Base-by-base conservation (phyloP, 2,113 vertebrate genomes). In the Misgurnus anguillicaudatus region DNA sequence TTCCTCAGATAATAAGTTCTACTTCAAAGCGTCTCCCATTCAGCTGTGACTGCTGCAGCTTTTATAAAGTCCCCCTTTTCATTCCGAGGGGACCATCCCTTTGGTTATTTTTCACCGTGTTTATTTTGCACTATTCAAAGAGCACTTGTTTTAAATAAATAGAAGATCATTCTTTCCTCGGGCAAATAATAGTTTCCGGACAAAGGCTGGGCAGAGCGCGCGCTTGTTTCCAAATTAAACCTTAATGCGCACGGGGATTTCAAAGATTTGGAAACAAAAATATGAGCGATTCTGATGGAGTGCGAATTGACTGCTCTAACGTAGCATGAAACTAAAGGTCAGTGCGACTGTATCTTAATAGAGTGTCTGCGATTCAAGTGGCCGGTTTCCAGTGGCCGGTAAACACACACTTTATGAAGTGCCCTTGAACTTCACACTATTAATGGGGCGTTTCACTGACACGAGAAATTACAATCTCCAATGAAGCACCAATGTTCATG, bases 1-100 rank as follows among this genome's bases (percentile, higher is more conserved):
- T 99, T 95, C 92, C 91, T 95, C 92, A 94, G 93, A 96, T 95
- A 98, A 97, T 97, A 96, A 97, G 96, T 97, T 95, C 94, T 94
- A 98, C 97, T 98, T 99, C 97, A 99, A 98, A 99, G 95, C 93
- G 87, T 93, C 95, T 94, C 94, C 92, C 95, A 94, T 95, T 96
- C 93, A 96, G 91, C 94, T 92, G 94, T 92, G 94, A 93, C 95
- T 92, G 95, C 95, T 93, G 94, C 93, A 91, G 94, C 91, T 95
- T 98, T 96, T 95, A 96, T 96, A 90, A 95, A 97, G 94, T 96
- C 90, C 87, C 92, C 92, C 93, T 86, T 94, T 94, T 94, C 93
- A 94, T 90, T 91, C 84, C 83, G 84, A 90, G 91, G 90, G 94
- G 94, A 95, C 95, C 92, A 93, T 95, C 95, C 94, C 92, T 94